Base-by-base conservation (phyloP, 2,888 invertebrate species). In the Leptothorax acervorum region DNA sequence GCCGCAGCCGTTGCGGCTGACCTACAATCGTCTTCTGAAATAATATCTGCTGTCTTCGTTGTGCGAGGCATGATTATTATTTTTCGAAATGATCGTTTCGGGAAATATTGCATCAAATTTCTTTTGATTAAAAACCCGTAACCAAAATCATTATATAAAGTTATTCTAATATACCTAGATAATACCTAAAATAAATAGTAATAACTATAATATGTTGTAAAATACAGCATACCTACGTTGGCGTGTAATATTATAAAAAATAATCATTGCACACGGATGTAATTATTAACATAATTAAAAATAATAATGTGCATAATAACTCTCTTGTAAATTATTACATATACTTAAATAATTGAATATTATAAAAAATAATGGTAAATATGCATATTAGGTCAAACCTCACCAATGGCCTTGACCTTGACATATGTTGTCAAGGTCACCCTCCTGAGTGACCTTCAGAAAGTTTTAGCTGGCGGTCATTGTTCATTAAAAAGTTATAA, bases 11-110 rank as follows among this genome's bases (percentile, higher is more conserved):
- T 74, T 89, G 55, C 74, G 42, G 51, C 65, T 87, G 83, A 87
- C 88, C 85, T 84, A 76, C 74, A 85, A 82, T 85, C 76, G 81
- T 82, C 73, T 84, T 83, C 66, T 74, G 78, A 82, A 81, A 87
- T 75, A 87, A 83, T 81, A 73, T 31, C 76, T 51, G n/a, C 51
- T 71, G 53, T 71, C 70, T 82, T 42, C 45, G 42, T 31, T 57
- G 60, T 57, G 31, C 45, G 66, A 65, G 48, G 48, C 62, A 18
- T 70, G 48, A 62, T 15, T n/a, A 48, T 12, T 55, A 6, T 71
- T 78, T 70, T 6, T 68, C 5, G n/a, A 78, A 78, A 76, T 4
- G 12, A 55, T n/a, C 42, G 74, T 12, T 23, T 15, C n/a, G 48
- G 45, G 74, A 74, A 45, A 70, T 42, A 18, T 39, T 23, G 35